These are phyloP conservation scores for Tyto alba DNA, from an alignment of 2,113 vertebrate genomes.

Conservation along the genomic window DNA sequence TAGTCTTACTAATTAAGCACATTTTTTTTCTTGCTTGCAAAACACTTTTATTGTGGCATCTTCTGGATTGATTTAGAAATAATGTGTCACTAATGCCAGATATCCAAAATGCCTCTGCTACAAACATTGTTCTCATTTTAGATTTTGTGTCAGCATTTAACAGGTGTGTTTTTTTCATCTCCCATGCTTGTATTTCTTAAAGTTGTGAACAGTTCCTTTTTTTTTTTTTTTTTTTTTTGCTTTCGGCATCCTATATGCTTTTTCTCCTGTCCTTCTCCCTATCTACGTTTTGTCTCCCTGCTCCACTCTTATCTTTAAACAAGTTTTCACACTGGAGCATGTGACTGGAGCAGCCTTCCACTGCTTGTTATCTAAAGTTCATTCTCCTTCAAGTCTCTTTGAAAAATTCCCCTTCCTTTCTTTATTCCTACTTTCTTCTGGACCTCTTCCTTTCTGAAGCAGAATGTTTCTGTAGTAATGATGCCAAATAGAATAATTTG, in stretches of 20 bases:
- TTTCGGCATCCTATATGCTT: not conserved
- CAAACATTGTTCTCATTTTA: not conserved
- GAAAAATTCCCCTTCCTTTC: not conserved
- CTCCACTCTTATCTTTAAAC: not conserved
- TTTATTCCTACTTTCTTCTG: not conserved
- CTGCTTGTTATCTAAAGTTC: not conserved
- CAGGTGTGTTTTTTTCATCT: not conserved
- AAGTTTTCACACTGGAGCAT: not conserved
- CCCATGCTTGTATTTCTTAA: not conserved
- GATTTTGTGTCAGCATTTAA: not conserved
- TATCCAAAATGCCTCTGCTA: not conserved
- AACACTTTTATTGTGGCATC: not conserved
- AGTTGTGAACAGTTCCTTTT: not conserved
- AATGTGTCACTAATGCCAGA: not conserved
- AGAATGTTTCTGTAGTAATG: not conserved
- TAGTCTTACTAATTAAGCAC: not conserved
- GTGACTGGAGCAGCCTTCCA: not conserved
- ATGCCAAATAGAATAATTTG: not conserved
- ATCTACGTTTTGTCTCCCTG: not conserved
- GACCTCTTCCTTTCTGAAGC: not conserved
- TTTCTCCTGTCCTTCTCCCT: not conserved
- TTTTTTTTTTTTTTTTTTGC: not conserved
- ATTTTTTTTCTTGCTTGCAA: not conserved
- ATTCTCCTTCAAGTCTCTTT: conserved; percentile 24
- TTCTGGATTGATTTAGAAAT: not conserved